Evolutionary conservation across 1,140 invertebrate genomes (phyloP), one percentile per base, ranked within the genome.

Genomic region (Sesamia nonagrioides): DNA sequence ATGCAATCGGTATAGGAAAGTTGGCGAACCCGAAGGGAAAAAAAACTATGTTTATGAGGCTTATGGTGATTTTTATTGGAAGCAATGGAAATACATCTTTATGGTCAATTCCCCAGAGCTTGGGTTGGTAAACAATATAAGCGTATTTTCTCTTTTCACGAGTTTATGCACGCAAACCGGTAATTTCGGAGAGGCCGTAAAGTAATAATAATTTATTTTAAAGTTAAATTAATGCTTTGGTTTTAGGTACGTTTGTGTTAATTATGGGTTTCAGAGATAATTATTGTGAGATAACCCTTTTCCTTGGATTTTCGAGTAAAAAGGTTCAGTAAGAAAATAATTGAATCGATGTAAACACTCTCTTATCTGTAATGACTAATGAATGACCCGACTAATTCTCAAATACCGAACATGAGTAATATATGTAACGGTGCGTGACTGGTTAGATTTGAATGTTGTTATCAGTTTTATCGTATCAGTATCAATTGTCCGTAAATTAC

Each of bases 141-240:
- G 17, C 17, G 54, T 42, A 58, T 42, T 58, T 73, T 58, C 52
- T 58, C 9, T n/a, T 37, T 72, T 56, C 48, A 73, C 54, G 71
- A 73, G 52, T 73, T 73, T 42, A 27, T 58, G 52, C 71, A 73
- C 71, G 71, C 71, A 37, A 73, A 60, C 11, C 0, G 21, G 71
- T 73, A 58, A 73, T 73, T 73, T 60, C 35, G 71, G 37, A 48
- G 35, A 0, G 42, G 54, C 54, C 13, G 56, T 73, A 73, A 73
- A 73, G 54, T 73, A 73, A 33, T 45, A 60, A 58, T 58, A 58
- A 73, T 58, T 73, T 45, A 58, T 73, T 58, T 42, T 21, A 68
- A 68, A 37, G 45, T 50, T 15, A 68, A 48, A 33, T 48, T 13
- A 68, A 48, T 35, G 58, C 58, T 37, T 17, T 35, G 60, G 60